Percentiles rank a stretch among this genome's conserved stretches.
These are phyloP conservation scores for Luperina testacea DNA, from an alignment of 2,888 invertebrate genomes.

Conservation along the genomic window DNA sequence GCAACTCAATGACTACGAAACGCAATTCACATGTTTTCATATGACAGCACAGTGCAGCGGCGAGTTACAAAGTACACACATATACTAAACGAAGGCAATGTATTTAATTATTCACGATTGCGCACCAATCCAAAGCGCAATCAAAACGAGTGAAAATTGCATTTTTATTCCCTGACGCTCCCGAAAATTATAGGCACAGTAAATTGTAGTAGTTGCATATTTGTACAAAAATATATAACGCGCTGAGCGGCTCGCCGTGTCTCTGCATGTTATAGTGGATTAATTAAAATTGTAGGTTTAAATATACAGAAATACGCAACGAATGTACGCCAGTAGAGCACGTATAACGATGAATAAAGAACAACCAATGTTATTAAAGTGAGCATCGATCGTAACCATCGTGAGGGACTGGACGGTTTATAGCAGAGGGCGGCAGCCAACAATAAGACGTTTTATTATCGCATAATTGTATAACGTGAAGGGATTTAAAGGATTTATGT, in stretches of 20 bases:
- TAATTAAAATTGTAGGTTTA: slow-evolving; percentile 66
- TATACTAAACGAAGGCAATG: slow-evolving; percentile 75
- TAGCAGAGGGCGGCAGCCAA: slow-evolving; percentile 22
- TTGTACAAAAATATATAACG: slow-evolving; percentile 71
- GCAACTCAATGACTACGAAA: slow-evolving; percentile 13
- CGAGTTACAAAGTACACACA: slow-evolving; percentile 52
- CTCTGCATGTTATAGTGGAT: slow-evolving; percentile 66
- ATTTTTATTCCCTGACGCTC: slow-evolving; percentile 79
- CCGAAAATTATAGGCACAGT: slow-evolving; percentile 80
- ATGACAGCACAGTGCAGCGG: slow-evolving; percentile 35
- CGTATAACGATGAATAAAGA: slow-evolving; percentile 54
- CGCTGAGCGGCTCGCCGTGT: slow-evolving; percentile 56
- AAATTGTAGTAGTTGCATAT: slow-evolving; percentile 76
- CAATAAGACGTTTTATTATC: slow-evolving; percentile 54
- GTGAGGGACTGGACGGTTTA: slow-evolving; percentile 35
- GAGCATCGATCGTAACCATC: slow-evolving; percentile 14
- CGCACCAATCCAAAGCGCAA: slow-evolving; percentile 78
- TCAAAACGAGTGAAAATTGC: slow-evolving; percentile 80
- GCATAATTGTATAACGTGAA: slow-evolving; percentile 53
- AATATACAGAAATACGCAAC: slow-evolving; percentile 50
- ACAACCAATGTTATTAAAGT: slow-evolving; percentile 33
- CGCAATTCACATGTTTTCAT: slow-evolving; percentile 35
- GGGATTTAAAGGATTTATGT: slow-evolving; percentile 51
- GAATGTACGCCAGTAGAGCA: slow-evolving; percentile 35
- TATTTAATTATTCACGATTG: slow-evolving; percentile 82